These are phyloP conservation scores for Leptinotarsa lineolata DNA, from an alignment of 1,140 invertebrate species.

Conservation along the genomic window DNA sequence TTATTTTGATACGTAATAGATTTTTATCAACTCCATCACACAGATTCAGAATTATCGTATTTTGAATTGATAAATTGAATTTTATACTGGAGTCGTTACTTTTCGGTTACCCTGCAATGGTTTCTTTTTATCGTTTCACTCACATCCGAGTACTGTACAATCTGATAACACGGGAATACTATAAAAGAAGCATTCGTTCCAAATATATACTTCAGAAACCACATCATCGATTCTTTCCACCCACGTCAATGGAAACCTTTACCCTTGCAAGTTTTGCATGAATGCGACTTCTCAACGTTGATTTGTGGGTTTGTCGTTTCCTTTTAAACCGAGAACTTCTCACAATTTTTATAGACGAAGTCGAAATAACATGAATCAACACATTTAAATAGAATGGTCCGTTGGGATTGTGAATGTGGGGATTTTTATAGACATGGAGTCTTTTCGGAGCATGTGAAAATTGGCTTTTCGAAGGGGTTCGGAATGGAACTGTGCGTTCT, in stretches of 20 bases:
- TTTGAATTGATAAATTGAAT: no score
- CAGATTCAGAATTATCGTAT: no score
- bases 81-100: no score
- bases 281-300: neutral
- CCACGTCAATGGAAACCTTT: constrained; percentile 5
- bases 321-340: neutral
- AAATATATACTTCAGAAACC: neutral
- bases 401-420: neutral
- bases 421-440: neutral
- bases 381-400: constrained; percentile 6
- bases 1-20: no score
- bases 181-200: neutral
- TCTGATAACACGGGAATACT: no score
- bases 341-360: constrained; percentile 6
- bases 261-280: constrained; percentile 7
- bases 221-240: neutral
- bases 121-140: no score
- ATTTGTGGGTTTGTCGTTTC: constrained; percentile 8
- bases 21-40: no score
- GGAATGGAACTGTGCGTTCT: no score
- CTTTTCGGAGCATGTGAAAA: neutral
- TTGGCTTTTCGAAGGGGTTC: neutral
- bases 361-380: constrained; percentile 8
- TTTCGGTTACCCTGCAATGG: no score
- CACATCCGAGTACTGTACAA: no score